Conservation (phyloP, 2,888 invertebrate species). For the Agonopterix subpropinquella region DNA sequence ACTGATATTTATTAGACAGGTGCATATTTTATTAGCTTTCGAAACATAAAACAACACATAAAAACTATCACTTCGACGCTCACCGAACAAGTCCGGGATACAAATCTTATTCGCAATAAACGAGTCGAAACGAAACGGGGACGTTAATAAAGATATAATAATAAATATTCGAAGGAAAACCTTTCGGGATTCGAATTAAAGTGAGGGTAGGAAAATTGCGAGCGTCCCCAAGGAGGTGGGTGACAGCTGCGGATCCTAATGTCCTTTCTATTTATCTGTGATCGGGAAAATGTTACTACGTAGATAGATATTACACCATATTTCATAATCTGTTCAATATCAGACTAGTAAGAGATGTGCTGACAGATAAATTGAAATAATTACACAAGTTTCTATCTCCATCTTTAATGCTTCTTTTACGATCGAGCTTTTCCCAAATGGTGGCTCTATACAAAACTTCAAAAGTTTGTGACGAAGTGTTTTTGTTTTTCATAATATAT, state of each 20-base stretch:
- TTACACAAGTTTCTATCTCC: conserved; percentile 10
- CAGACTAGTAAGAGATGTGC: conserved; percentile 29
- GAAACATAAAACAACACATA: conserved; percentile 43
- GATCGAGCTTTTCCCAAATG: too few relatives aligned
- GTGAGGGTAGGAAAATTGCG: conserved; percentile 72
- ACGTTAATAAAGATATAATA: conserved; percentile 73
- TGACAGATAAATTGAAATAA: conserved; percentile 20
- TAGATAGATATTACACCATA: conserved; percentile 37
- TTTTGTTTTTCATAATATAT: too few relatives aligned
- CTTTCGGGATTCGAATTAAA: conserved; percentile 71
- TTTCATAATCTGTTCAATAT: conserved; percentile 21
- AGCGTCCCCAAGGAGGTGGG: conserved; percentile 61
- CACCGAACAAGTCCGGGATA: conserved; percentile 30
- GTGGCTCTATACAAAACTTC: too few relatives aligned
- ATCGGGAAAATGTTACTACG: conserved; percentile 46
- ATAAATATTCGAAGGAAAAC: conserved; percentile 68
- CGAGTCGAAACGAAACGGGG: conserved; percentile 45
- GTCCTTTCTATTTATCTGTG: conserved; percentile 67
- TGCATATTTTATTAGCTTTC: conserved; percentile 53
- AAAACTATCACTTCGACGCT: conserved; percentile 43
- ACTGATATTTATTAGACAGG: conserved; percentile 50
- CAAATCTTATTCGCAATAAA: conserved; percentile 61
- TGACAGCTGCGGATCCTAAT: conserved; percentile 70
- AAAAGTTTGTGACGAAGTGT: too few relatives aligned
- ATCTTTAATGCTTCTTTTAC: too few relatives aligned